Evolutionary conservation across 2,113 vertebrate species (phyloP).

Genomic region (Scartelaos histophorus): DNA sequence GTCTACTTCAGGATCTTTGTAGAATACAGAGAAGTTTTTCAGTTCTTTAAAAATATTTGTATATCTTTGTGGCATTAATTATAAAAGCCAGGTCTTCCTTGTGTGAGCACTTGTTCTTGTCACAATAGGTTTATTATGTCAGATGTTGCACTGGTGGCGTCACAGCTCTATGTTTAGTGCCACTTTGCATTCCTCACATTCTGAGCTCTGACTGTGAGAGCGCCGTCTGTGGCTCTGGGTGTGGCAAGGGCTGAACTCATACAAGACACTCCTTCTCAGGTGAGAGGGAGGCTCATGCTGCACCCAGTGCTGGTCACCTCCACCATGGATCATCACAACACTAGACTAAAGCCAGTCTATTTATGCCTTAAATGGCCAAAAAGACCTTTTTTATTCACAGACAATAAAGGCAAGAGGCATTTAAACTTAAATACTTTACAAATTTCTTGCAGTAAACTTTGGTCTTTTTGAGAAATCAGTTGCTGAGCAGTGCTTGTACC

Average conservation of each 20-base stretch:
- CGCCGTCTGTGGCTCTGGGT: constrained; percentile 44
- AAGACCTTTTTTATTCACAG: no score
- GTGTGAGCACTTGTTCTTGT: constrained; percentile 18
- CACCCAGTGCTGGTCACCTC: background rate
- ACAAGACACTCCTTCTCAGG: constrained; percentile 44
- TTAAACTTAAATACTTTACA: no score
- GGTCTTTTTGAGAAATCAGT: background rate
- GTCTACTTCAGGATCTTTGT: constrained; percentile 9
- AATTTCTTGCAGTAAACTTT: background rate
- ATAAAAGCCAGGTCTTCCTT: constrained; percentile 18
- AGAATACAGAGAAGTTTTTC: constrained; percentile 29
- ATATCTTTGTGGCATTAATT: constrained; percentile 19
- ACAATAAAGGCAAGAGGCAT: no score
- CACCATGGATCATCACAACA: background rate
- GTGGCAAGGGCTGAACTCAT: constrained; percentile 29
- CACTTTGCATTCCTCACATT: constrained; percentile 56
- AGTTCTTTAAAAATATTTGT: constrained; percentile 44
- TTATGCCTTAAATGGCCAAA: no score
- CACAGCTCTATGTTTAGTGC: constrained; percentile 55
- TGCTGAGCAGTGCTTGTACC: constrained; percentile 5
- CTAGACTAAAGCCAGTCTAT: no score
- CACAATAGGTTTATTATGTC: constrained; percentile 34
- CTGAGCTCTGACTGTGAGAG: constrained; percentile 35
- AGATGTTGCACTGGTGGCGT: constrained; percentile 35
- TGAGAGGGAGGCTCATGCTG: constrained; percentile 21